Percentiles rank a stretch among this genome's conserved stretches.
Conservation (phyloP, 53 echinoderm and acorn worm species). For the Stichopus horrens region DNA sequence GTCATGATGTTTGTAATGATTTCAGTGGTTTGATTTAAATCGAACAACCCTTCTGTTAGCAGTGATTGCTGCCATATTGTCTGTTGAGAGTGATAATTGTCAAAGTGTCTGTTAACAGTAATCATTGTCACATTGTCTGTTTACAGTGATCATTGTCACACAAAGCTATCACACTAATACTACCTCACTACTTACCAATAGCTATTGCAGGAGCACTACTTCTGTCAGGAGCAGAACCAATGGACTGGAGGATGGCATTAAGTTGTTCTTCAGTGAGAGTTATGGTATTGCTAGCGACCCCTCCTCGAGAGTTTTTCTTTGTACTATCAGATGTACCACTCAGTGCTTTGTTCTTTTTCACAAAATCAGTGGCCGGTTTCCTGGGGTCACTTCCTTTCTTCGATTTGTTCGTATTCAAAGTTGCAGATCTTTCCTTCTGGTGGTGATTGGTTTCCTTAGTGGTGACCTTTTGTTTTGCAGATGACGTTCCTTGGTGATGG, state of each 20-base stretch:
- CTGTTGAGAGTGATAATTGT: too few relatives aligned
- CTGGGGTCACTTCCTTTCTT: slow-evolving; percentile 40
- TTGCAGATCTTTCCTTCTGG: not conserved
- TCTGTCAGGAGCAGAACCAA: slow-evolving; percentile 55
- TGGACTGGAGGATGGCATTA: slow-evolving; percentile 77
- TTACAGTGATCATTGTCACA: too few relatives aligned
- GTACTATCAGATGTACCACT: not conserved
- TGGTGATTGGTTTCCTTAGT: not conserved
- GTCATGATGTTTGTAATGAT: too few relatives aligned
- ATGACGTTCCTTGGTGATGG: not conserved
- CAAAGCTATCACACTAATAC: too few relatives aligned
- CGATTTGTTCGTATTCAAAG: not conserved
- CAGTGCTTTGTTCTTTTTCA: slow-evolving; percentile 35
- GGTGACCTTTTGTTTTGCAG: not conserved
- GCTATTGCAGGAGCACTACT: slow-evolving; percentile 57
- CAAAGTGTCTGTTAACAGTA: too few relatives aligned
- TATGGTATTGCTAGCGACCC: slow-evolving; percentile 54
- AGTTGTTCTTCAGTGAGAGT: slow-evolving; percentile 89
- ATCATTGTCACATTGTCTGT: too few relatives aligned
- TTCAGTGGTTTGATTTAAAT: too few relatives aligned
- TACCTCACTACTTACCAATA: slow-evolving; percentile 54
- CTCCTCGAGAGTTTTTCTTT: not conserved
- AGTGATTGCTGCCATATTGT: too few relatives aligned
- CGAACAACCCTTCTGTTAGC: too few relatives aligned
- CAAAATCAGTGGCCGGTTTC: slow-evolving; percentile 17